These are phyloP conservation scores for Hymenochirus boettgeri DNA, from an alignment of 2,113 vertebrate genomes.

Conservation along the genomic window DNA sequence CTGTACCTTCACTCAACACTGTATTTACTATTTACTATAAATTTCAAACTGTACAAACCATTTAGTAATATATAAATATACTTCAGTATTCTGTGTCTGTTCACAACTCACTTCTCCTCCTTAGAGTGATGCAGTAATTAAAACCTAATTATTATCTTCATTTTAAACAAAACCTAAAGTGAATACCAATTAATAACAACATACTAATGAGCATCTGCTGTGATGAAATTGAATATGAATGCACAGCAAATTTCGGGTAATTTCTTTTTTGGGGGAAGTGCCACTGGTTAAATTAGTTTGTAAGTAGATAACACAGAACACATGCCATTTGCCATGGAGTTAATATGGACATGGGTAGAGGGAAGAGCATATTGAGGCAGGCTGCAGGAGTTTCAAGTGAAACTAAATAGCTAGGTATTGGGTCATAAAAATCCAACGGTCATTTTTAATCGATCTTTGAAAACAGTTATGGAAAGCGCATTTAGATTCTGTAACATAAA, in stretches of 20 bases:
- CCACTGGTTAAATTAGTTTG: conserved; percentile 67
- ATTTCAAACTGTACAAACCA: not conserved
- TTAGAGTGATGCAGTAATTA: conserved; percentile 75
- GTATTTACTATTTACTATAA: too few species aligned
- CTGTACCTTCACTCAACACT: too few species aligned
- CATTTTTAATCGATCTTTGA: too few species aligned
- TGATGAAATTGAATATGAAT: conserved; percentile 85
- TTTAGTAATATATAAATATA: conserved; percentile 53
- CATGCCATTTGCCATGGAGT: conserved; percentile 55
- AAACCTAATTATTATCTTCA: conserved; percentile 84
- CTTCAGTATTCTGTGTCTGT: conserved; percentile 68
- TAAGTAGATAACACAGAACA: conserved; percentile 63
- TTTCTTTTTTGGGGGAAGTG: conserved; percentile 73
- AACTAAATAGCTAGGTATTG: too few species aligned
- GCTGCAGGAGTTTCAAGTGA: too few species aligned
- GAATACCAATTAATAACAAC: conserved; percentile 85
- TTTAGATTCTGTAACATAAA: too few species aligned
- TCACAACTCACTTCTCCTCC: conserved; percentile 58
- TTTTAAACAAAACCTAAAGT: conserved; percentile 85
- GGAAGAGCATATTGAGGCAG: conserved; percentile 44
- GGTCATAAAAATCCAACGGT: too few species aligned
- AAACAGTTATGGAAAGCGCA: too few species aligned
- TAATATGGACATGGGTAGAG: conserved; percentile 49
- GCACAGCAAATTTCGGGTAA: conserved; percentile 76
- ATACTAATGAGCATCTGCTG: conserved; percentile 84